phyloP scores from a whole-genome alignment of 1,140 invertebrate species.

The Pemphigus obesinymphae region DNA sequence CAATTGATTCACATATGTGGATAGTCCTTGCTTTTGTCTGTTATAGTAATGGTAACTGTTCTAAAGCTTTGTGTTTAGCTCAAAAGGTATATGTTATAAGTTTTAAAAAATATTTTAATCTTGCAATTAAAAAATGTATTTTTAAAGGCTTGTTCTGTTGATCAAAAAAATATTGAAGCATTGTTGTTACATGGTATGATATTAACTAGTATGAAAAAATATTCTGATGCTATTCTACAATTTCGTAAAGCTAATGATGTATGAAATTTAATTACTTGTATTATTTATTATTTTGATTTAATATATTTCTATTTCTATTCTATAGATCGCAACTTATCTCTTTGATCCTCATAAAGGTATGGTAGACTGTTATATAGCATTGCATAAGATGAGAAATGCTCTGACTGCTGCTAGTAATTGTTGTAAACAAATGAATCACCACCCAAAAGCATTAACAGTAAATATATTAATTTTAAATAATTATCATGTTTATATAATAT shows the following conservation, averaged over 20 bases:
- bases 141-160: slow-evolving; percentile 54
- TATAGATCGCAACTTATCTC: slow-evolving; percentile 53
- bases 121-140: slow-evolving; percentile 8
- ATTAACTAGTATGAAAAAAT: slow-evolving; percentile 66
- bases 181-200: slow-evolving; percentile 66
- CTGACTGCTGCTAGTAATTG: slow-evolving; percentile 63
- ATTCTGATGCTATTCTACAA: slow-evolving; percentile 64
- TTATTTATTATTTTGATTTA: not conserved
- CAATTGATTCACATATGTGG: slow-evolving; percentile 46
- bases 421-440: slow-evolving; percentile 65
- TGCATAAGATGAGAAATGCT: slow-evolving; percentile 64
- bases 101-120: not conserved
- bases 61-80: slow-evolving; percentile 46
- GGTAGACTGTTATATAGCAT: slow-evolving; percentile 65
- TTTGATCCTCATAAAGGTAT: slow-evolving; percentile 62
- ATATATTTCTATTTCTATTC: slow-evolving; percentile 16
- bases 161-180: slow-evolving; percentile 62
- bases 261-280: slow-evolving; percentile 45
- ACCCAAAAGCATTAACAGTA: slow-evolving; percentile 65
- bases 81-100: slow-evolving; percentile 52
- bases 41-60: slow-evolving; percentile 42
- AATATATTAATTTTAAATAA: slow-evolving; percentile 44
- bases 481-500: not conserved
- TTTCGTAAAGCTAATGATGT: slow-evolving; percentile 68
- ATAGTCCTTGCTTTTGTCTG: slow-evolving; percentile 43